A percentile compares a stretch with the other conserved stretches of the same genome.
Evolutionary conservation across 2,888 invertebrate species (phyloP).

Genomic region (Tachina lurida): DNA sequence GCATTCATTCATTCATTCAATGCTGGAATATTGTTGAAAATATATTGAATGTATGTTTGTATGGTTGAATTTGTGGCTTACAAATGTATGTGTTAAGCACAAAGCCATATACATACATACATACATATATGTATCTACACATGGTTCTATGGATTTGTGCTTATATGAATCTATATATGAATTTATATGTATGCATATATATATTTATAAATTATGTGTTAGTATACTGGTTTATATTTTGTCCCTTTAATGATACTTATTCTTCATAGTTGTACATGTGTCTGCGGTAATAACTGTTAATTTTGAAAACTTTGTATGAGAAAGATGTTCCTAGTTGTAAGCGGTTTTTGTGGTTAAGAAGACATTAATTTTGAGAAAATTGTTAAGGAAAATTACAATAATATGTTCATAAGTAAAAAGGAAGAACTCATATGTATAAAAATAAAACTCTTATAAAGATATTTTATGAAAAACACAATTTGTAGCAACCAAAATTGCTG

Average conservation of each 20-base stretch:
- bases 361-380: slow-evolving; percentile 56
- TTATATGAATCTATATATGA: too few relatives aligned
- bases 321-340: slow-evolving; percentile 54
- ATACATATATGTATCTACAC: not conserved
- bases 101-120: too few relatives aligned
- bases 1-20: not conserved
- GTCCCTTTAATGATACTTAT: slow-evolving; percentile 44
- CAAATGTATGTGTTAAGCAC: slow-evolving; percentile 42
- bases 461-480: not conserved
- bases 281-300: slow-evolving; percentile 67
- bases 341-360: slow-evolving; percentile 65
- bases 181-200: too few relatives aligned
- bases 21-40: not conserved
- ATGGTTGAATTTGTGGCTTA: slow-evolving; percentile 62
- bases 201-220: too few relatives aligned
- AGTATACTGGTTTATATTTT: not conserved
- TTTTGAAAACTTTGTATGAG: slow-evolving; percentile 37
- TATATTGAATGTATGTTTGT: slow-evolving; percentile 44
- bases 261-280: slow-evolving; percentile 50
- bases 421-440: not conserved
- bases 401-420: slow-evolving; percentile 34
- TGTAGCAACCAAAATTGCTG: slow-evolving; percentile 32
- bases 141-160: not conserved
- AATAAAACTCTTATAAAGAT: not conserved
- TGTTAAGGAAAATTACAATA: slow-evolving; percentile 52